Conservation (phyloP, 2,888 invertebrate genomes). For the Encarsia formosa region DNA sequence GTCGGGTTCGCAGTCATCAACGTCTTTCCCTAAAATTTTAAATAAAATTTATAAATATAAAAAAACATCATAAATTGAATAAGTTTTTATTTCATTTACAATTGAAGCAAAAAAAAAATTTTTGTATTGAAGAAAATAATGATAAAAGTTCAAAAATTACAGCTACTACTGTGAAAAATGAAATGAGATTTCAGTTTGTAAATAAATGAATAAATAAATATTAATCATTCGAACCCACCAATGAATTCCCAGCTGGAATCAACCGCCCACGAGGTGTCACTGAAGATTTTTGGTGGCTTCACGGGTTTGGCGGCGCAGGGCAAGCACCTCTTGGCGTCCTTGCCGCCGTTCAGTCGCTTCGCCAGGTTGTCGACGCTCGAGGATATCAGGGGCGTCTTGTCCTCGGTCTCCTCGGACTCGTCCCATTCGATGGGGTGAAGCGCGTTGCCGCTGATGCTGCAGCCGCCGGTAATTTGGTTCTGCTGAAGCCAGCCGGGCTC, state of each 20-base stretch:
- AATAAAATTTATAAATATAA: slow-evolving; percentile 1
- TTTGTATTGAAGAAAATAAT: too few species aligned
- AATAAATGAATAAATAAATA: background rate
- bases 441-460: slow-evolving; percentile 6
- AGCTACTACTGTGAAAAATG: too few species aligned
- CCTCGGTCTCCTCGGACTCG: slow-evolving; percentile 45
- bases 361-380: slow-evolving; percentile 64
- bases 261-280: slow-evolving; percentile 69
- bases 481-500: slow-evolving; percentile 47
- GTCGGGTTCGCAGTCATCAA: slow-evolving; percentile 54
- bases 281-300: slow-evolving; percentile 51
- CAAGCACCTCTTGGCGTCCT: slow-evolving; percentile 47
- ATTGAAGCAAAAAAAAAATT: too few species aligned
- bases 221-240: too few species aligned
- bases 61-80: too few species aligned
- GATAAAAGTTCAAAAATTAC: too few species aligned
- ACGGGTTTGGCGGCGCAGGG: slow-evolving; percentile 67
- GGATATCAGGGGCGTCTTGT: slow-evolving; percentile 54
- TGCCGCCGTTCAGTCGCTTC: slow-evolving; percentile 43
- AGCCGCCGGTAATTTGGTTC: slow-evolving; percentile 30
- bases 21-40: slow-evolving; percentile 52
- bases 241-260: slow-evolving; percentile 91
- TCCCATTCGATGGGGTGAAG: slow-evolving; percentile 49
- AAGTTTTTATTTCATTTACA: too few species aligned
- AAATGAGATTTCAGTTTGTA: too few species aligned